Conservation (phyloP, 1,140 invertebrate genomes). For the Zaprionus kolodkinae region DNA sequence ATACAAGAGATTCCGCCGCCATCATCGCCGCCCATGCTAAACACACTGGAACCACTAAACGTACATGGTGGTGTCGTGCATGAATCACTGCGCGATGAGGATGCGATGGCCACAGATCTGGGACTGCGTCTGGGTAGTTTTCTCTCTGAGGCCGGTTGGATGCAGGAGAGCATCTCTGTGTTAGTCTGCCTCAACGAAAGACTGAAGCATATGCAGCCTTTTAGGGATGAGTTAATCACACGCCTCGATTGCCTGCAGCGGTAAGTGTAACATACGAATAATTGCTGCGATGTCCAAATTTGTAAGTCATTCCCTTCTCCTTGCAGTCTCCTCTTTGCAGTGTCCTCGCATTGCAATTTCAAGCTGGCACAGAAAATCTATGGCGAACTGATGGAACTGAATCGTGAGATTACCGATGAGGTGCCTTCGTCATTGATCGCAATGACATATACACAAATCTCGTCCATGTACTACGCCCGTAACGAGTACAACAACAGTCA, state of each 20-base stretch:
- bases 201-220: constrained; percentile 85
- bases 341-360: constrained; percentile 92
- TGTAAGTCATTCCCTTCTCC: background rate
- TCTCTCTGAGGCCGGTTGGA: constrained; percentile 94
- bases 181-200: constrained; percentile 87
- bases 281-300: background rate
- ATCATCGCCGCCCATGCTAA: background rate
- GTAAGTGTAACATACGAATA: constrained; percentile 81
- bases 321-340: constrained; percentile 91
- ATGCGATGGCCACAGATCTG: constrained; percentile 84
- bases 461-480: constrained; percentile 90
- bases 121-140: constrained; percentile 89
- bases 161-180: constrained; percentile 89
- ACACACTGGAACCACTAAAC: background rate
- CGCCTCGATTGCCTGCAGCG: constrained; percentile 91
- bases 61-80: background rate
- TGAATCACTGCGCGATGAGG: constrained; percentile 19
- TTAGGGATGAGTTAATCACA: constrained; percentile 84
- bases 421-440: constrained; percentile 85
- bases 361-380: constrained; percentile 83
- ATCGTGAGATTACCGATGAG: constrained; percentile 23
- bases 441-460: constrained; percentile 91
- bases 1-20: background rate
- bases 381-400: constrained; percentile 53
- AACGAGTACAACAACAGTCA: constrained; percentile 92